These are phyloP conservation scores for Pachyuromys duprasi DNA, from an alignment of 2,797 vertebrate species.

Conservation along the genomic window DNA sequence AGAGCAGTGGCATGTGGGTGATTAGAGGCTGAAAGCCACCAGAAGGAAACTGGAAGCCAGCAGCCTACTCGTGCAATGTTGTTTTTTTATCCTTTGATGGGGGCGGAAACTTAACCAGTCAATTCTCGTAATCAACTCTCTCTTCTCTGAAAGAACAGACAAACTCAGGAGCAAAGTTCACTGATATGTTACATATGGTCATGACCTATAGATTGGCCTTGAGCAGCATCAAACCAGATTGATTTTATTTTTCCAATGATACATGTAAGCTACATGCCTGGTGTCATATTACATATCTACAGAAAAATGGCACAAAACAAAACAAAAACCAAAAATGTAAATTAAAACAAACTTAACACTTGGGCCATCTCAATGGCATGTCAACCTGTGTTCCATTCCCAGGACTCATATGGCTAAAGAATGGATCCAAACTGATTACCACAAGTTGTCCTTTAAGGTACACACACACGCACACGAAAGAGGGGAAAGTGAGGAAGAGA, in stretches of 20 bases:
- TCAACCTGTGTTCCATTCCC: background rate
- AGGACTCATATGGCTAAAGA: background rate
- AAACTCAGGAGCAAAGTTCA: conserved; percentile 4
- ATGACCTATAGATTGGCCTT: conserved; percentile 15
- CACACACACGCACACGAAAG: background rate
- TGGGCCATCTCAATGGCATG: background rate
- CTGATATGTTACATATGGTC: background rate
- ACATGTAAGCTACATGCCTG: background rate
- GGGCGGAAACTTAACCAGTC: background rate
- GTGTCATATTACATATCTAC: background rate
- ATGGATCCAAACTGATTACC: background rate
- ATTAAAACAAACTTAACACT: background rate
- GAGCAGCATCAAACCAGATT: conserved; percentile 33
- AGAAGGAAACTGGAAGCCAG: background rate
- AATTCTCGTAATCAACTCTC: background rate
- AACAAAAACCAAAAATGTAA: background rate
- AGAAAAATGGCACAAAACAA: conserved; percentile 30
- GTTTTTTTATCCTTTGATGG: background rate
- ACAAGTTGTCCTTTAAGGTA: background rate
- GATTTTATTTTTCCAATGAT: conserved; percentile 20
- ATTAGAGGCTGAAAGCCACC: background rate
- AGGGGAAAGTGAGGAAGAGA: no score
- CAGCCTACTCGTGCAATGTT: background rate
- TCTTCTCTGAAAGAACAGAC: background rate
- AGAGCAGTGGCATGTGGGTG: background rate